Evolutionary conservation across 2,888 invertebrate species (phyloP).

Genomic region (Sipha maydis): DNA sequence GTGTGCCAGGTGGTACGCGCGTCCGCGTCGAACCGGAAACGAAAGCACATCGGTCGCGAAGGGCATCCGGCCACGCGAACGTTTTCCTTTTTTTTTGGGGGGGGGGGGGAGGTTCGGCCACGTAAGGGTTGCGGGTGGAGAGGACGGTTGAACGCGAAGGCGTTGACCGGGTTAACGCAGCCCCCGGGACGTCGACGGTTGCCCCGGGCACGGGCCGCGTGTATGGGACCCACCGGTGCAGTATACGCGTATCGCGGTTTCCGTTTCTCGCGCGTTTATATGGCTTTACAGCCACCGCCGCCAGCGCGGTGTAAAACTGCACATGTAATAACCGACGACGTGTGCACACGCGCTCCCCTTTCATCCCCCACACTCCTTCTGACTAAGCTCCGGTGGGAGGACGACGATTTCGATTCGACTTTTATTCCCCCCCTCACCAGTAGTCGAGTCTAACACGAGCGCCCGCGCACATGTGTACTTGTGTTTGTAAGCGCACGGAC

Average conservation of each 20-base stretch:
- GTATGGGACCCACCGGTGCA: constrained; percentile 51
- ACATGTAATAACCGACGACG: neutral
- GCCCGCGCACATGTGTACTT: neutral
- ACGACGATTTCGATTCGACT: constrained; percentile 6
- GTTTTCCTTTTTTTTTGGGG: no score
- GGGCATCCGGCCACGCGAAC: no score
- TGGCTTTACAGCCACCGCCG: constrained; percentile 26
- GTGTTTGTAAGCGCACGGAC: neutral
- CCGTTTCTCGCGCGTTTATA: constrained; percentile 47
- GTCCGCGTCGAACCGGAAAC: no score
- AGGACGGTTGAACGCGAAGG: neutral
- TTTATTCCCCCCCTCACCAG: constrained; percentile 50
- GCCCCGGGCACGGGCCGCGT: neutral
- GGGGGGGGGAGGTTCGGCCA: no score
- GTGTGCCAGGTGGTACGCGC: no score
- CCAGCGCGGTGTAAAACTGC: constrained; percentile 8
- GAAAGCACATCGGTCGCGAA: no score
- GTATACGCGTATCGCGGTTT: constrained; percentile 52
- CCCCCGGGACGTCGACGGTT: neutral
- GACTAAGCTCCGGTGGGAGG: no score
- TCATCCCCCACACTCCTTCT: no score
- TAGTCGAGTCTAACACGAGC: constrained; percentile 2
- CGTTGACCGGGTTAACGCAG: constrained; percentile 21
- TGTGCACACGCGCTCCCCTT: neutral
- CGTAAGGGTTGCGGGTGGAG: no score